Evolutionary conservation across 1,140 invertebrate genomes (phyloP), one percentile per base, ranked within the genome.

Genomic region (Micrasema minimum): DNA sequence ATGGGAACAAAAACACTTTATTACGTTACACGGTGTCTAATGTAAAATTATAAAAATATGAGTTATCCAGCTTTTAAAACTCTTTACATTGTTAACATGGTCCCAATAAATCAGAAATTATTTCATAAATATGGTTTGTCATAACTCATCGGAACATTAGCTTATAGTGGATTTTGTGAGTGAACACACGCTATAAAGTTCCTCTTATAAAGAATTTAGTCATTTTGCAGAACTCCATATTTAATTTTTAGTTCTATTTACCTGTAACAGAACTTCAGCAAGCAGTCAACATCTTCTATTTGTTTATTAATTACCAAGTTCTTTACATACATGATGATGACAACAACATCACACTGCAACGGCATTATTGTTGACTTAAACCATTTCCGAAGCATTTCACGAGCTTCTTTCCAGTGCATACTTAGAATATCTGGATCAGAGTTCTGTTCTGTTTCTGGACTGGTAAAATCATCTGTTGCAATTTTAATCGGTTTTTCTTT

Each of bases 331-430:
- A 72, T 73, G 14, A 77, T 64, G 48, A 87, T 77, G 72, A 87
- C 77, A 37, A 79, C 75, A 31, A 84, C 76, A 78, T 87, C 86
- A 77, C 78, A 85, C n/a, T 72, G 71, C 70, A 85, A 78, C 41
- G 85, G 86, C 35, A 70, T 70, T 46, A 81, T 78, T 2, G 80
- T 81, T 76, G 81, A 83, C 31, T 80, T 77, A 14, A 86, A 74
- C 86, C 86, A 87, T 55, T 84, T 81, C 68, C 82, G 77, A 12
- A 86, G 71, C 55, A 87, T 75, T 71, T 81, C 79, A 41, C 83
- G 77, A 22, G 85, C 80, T 74, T 85, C 82, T 26, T 81, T 76
- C 80, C 80, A 83, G 16, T 80, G 73, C 4, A 84, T 72, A 31
- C 77, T 77, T 38, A 80, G 57, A 50, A 85, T 77, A 46, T 81